A percentile compares a stretch with the other conserved stretches of the same genome.
Conservation (phyloP, 2,888 invertebrate species). For the Epirrita christyi region DNA sequence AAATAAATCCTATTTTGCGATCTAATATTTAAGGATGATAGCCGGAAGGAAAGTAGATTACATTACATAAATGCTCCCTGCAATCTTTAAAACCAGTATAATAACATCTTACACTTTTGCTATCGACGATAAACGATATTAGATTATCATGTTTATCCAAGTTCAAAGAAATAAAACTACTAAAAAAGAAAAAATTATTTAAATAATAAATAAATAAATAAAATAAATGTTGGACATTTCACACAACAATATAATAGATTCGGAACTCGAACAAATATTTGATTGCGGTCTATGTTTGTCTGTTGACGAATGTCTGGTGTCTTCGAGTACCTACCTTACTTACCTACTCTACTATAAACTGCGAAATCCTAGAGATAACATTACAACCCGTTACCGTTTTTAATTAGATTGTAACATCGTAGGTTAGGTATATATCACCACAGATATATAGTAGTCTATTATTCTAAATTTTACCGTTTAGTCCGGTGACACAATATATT, state of each 20-base stretch:
- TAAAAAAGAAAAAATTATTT: no score
- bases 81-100: neutral
- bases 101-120: neutral
- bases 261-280: slow-evolving; percentile 17
- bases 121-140: neutral
- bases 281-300: slow-evolving; percentile 6
- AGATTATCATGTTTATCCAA: neutral
- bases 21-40: slow-evolving; percentile 26
- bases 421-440: no score
- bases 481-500: slow-evolving; percentile 46
- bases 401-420: no score
- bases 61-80: neutral
- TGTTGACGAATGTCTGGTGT: no score
- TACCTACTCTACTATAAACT: slow-evolving; percentile 25
- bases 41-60: neutral
- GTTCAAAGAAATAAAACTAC: neutral
- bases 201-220: no score
- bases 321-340: no score
- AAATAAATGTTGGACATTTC: no score
- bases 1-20: slow-evolving; percentile 15
- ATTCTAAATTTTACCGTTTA: slow-evolving; percentile 33
- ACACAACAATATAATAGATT: slow-evolving; percentile 4
- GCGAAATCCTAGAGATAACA: slow-evolving; percentile 37
- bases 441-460: neutral
- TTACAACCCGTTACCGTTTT: slow-evolving; percentile 21